These are phyloP conservation scores for Porites divaricata DNA, from an alignment of 92 coral and sea anemone genomes.

Conservation along the genomic window DNA sequence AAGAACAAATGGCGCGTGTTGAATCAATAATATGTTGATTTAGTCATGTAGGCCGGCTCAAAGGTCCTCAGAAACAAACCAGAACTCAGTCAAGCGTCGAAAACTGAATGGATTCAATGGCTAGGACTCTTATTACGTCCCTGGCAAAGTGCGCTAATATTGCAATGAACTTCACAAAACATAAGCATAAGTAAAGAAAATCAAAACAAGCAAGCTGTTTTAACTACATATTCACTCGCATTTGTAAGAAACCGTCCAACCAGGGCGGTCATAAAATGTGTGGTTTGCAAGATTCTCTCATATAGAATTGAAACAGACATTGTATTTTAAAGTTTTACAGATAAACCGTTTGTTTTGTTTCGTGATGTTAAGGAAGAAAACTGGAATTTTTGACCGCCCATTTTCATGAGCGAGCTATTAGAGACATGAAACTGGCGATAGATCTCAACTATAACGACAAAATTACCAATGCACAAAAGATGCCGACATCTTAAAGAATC, in stretches of 20 bases:
- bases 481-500: slow-evolving; percentile 29
- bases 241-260: neutral
- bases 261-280: neutral
- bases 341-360: neutral
- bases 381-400: slow-evolving; percentile 13
- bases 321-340: neutral
- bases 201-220: slow-evolving; percentile 10
- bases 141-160: neutral
- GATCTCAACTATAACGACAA: slow-evolving; percentile 18
- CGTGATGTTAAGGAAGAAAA: slow-evolving; percentile 1
- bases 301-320: neutral
- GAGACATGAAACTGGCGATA: neutral
- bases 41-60: neutral
- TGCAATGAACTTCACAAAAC: neutral
- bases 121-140: neutral
- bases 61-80: neutral
- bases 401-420: slow-evolving; percentile 21
- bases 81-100: neutral
- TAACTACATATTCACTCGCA: neutral
- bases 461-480: slow-evolving; percentile 46
- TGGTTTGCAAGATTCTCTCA: neutral
- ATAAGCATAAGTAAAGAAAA: neutral
- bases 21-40: neutral
- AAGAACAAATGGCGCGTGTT: neutral
- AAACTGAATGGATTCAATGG: neutral